phyloP scores from a whole-genome alignment of 30 jellyfish, hydroid and myxozoan genomes.

The Hydractinia symbiolongicarpus region DNA sequence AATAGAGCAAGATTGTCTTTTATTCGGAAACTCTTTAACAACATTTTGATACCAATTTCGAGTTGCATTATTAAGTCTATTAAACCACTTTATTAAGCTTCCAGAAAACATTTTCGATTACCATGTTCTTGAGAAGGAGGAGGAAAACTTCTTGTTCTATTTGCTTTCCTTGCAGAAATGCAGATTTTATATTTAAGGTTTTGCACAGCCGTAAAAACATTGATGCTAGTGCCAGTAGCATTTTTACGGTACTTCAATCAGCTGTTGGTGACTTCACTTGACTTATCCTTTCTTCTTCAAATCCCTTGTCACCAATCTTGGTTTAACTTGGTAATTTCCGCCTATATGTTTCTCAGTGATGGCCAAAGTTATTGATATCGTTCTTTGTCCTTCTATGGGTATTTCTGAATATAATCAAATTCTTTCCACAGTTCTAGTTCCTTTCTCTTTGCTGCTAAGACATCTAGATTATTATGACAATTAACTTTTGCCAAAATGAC shows the following conservation, averaged over 20 bases:
- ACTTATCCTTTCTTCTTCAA: conserved; percentile 1
- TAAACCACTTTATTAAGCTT: conserved; percentile 35
- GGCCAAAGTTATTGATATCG: conserved; percentile 24
- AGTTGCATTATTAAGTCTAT: conserved; percentile 37
- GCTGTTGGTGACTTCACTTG: conserved; percentile 26
- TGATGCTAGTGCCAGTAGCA: conserved; percentile 3
- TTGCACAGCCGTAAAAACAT: conserved; percentile 20
- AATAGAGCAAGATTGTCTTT: conserved; percentile 25
- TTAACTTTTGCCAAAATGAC: not conserved
- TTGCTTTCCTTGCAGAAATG: not conserved
- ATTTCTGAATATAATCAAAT: not conserved
- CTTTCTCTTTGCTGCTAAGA: not conserved
- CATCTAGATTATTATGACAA: conserved; percentile 16
- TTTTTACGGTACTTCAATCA: conserved; percentile 1
- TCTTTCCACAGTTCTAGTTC: conserved; percentile 19
- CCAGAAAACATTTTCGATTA: conserved; percentile 25
- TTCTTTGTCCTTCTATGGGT: conserved; percentile 17
- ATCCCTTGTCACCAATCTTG: conserved; percentile 45
- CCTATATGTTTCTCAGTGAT: conserved; percentile 8
- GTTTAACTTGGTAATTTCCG: conserved; percentile 17
- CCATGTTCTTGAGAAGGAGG: conserved; percentile 31
- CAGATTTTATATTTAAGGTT: not conserved
- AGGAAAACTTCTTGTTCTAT: conserved; percentile 18
- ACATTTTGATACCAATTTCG: conserved; percentile 27
- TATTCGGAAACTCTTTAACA: conserved; percentile 3